Percentiles rank a stretch among this genome's conserved stretches.
Evolutionary conservation across 2,113 vertebrate species (phyloP).

Genomic region (Vicugna pacos): DNA sequence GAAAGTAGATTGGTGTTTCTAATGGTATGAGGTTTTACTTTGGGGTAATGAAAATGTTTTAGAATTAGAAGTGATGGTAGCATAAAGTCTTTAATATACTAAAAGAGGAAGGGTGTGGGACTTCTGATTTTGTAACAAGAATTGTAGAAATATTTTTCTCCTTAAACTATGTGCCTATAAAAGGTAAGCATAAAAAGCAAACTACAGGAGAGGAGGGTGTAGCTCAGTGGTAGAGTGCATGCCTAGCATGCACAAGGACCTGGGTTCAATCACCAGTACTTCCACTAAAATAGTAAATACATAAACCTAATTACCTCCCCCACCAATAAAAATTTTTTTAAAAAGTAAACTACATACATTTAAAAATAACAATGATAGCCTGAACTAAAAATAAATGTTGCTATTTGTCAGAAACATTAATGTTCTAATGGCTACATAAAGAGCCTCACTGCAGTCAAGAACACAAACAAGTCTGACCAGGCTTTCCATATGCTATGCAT

Average conservation of each 20-base stretch:
- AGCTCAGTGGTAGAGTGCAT: too few relatives aligned
- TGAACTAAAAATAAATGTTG: conserved; percentile 13
- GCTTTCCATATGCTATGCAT: neutral
- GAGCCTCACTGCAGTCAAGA: neutral
- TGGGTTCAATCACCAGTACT: too few relatives aligned
- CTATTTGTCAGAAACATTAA: conserved; percentile 1
- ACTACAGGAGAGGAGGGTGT: neutral
- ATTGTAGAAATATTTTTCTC: neutral
- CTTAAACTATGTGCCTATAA: neutral
- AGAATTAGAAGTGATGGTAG: neutral
- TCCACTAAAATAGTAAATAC: too few relatives aligned
- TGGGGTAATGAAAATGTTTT: neutral
- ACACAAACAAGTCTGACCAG: neutral
- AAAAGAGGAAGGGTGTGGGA: neutral
- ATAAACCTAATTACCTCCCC: too few relatives aligned
- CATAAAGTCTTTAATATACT: neutral
- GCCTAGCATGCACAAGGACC: too few relatives aligned
- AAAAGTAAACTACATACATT: neutral
- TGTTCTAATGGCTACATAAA: neutral
- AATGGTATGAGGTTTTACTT: neutral
- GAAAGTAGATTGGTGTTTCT: neutral
- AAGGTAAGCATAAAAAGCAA: neutral
- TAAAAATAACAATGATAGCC: neutral
- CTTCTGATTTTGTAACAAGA: neutral
- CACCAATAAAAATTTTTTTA: too few relatives aligned